Percentiles rank a stretch among this genome's conserved stretches.
Conservation (phyloP, 1,140 invertebrate species). For the Uloborus diversus region DNA sequence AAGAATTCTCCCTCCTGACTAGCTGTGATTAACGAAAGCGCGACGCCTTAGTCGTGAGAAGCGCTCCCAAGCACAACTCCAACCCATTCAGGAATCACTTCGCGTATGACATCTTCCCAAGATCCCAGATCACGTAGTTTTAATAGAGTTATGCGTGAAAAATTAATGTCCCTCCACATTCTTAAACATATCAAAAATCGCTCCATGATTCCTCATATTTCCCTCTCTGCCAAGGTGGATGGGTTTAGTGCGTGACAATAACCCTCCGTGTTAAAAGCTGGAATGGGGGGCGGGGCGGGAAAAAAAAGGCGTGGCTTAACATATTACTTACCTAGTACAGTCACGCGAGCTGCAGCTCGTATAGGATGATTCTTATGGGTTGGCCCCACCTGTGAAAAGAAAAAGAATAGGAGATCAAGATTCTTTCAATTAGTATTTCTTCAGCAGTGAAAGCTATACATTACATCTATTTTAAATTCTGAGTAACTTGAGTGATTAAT, state of each 20-base stretch:
- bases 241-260: constrained; percentile 14
- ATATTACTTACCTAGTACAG: constrained; percentile 82
- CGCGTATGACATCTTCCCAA: no score
- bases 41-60: no score
- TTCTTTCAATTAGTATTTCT: no score
- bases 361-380: constrained; percentile 79
- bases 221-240: not conserved
- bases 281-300: constrained; percentile 18
- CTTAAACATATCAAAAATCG: not conserved
- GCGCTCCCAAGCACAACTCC: no score
- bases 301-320: constrained; percentile 21
- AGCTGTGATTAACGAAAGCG: no score
- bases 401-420: constrained; percentile 15
- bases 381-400: constrained; percentile 70
- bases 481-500: no score
- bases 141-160: constrained; percentile 42
- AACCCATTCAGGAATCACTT: no score
- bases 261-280: constrained; percentile 30
- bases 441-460: no score
- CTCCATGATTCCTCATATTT: not conserved
- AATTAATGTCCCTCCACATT: constrained; percentile 7
- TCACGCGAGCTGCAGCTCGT: constrained; percentile 81
- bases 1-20: no score
- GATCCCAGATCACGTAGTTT: not conserved
- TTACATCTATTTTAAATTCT: no score